phyloP scores from a whole-genome alignment of 2,888 invertebrate genomes.

The Drosophila rellima region DNA sequence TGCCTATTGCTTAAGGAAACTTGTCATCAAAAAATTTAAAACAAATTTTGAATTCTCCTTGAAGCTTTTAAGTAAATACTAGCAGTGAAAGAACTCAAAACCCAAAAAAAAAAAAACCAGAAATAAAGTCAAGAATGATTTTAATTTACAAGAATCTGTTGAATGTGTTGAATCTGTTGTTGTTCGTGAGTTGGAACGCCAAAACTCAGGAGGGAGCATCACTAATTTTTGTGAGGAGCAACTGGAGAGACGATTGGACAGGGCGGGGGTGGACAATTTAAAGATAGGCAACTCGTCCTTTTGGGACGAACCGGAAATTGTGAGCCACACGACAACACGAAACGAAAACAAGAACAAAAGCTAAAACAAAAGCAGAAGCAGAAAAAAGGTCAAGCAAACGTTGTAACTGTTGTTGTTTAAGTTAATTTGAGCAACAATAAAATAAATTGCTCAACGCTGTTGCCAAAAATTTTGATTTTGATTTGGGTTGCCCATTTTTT shows the following conservation, averaged over 20 bases:
- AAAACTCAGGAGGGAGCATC: slow-evolving; percentile 9
- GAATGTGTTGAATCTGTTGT: not conserved
- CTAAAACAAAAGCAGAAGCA: slow-evolving; percentile 10
- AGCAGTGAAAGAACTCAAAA: too few species aligned
- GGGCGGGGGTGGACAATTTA: slow-evolving; percentile 1
- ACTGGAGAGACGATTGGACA: too few species aligned
- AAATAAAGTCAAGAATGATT: not conserved
- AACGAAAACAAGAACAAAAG: slow-evolving; percentile 9
- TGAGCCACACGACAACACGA: slow-evolving; percentile 27
- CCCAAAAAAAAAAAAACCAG: too few species aligned
- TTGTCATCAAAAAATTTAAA: too few species aligned
- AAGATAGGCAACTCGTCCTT: slow-evolving; percentile 14
- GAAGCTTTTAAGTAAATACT: too few species aligned
- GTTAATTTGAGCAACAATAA: slow-evolving; percentile 61
- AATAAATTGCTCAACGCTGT: slow-evolving; percentile 59
- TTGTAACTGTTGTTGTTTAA: slow-evolving; percentile 49
- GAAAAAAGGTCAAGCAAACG: slow-evolving; percentile 46
- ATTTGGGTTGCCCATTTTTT: slow-evolving; percentile 48
- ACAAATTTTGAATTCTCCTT: too few species aligned
- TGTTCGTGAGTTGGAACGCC: slow-evolving; percentile 19
- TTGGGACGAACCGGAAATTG: slow-evolving; percentile 35
- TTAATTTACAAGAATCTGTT: not conserved
- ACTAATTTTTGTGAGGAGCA: slow-evolving; percentile 1
- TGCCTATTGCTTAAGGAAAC: too few species aligned
- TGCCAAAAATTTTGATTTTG: slow-evolving; percentile 57